These are phyloP conservation scores for Tiliqua scincoides DNA, from an alignment of 2,113 vertebrate genomes.

Conservation along the genomic window DNA sequence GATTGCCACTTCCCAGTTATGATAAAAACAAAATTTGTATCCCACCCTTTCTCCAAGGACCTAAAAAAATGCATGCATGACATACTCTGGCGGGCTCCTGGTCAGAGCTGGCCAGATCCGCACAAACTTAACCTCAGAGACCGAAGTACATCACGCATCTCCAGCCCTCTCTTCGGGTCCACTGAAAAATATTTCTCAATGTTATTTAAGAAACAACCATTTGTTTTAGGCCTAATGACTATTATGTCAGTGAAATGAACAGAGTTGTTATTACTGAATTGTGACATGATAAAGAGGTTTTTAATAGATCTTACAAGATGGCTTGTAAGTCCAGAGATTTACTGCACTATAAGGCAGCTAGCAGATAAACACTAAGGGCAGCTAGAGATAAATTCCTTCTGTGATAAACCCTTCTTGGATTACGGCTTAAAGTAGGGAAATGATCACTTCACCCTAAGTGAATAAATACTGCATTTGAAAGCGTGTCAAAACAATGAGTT, in stretches of 20 bases:
- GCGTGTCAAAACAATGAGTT: background rate
- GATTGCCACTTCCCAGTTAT: background rate
- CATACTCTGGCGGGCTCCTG: background rate
- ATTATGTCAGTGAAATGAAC: constrained; percentile 21
- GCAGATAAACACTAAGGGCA: constrained; percentile 47
- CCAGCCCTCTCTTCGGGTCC: background rate
- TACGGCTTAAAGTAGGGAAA: constrained; percentile 31
- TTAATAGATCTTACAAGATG: constrained; percentile 28
- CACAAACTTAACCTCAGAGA: background rate
- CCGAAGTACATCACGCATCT: background rate
- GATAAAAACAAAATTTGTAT: background rate
- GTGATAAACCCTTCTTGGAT: constrained; percentile 19
- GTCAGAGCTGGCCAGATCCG: background rate
- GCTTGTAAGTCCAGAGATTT: constrained; percentile 26
- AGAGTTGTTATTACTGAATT: constrained; percentile 19
- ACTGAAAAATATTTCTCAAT: background rate
- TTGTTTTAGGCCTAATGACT: constrained; percentile 21
- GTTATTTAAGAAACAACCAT: background rate
- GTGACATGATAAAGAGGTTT: constrained; percentile 39
- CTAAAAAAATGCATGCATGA: constrained; percentile 15
- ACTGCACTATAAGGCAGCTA: constrained; percentile 31
- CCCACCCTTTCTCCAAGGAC: background rate
- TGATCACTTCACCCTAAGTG: background rate
- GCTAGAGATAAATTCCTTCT: constrained; percentile 43
- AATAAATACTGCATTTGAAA: constrained; percentile 29